Evolutionary conservation across 2,113 vertebrate species (phyloP).

Genomic region (Scophthalmus maximus): DNA sequence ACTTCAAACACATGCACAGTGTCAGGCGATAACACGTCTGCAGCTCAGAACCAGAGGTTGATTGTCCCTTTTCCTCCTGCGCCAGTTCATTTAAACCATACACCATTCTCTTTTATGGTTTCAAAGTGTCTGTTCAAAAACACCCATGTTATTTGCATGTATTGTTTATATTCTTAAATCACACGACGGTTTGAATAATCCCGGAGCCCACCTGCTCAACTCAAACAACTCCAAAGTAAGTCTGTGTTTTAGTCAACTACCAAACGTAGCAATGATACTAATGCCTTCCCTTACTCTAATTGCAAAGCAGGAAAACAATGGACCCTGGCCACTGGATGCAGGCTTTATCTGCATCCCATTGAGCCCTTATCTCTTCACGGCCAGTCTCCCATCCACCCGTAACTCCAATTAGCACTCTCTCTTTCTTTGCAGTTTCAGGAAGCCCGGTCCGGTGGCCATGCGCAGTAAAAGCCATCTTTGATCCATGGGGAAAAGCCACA

Average conservation of each 20-base stretch:
- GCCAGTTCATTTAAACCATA: conserved; percentile 68
- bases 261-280: conserved; percentile 25
- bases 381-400: conserved; percentile 53
- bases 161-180: conserved; percentile 67
- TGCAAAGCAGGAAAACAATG: conserved; percentile 59
- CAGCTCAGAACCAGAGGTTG: conserved; percentile 59
- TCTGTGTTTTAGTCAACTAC: conserved; percentile 24
- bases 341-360: conserved; percentile 62
- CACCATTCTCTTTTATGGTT: conserved; percentile 53
- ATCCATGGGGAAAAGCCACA: conserved; percentile 44
- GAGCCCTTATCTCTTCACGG: conserved; percentile 65
- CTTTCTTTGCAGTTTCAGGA: conserved; percentile 68
- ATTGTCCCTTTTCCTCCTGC: conserved; percentile 68
- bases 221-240: conserved; percentile 34
- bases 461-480: conserved; percentile 46
- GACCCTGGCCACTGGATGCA: conserved; percentile 52
- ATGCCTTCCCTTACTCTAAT: conserved; percentile 61
- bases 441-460: conserved; percentile 57
- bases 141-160: conserved; percentile 36
- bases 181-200: conserved; percentile 70
- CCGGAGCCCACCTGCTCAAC: conserved; percentile 60
- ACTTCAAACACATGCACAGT: conserved; percentile 78
- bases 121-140: conserved; percentile 31
- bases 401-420: conserved; percentile 66
- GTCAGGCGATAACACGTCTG: conserved; percentile 74